A percentile compares a stretch with the other conserved stretches of the same genome.
Conservation (phyloP, 2,797 vertebrate genomes). For the Agapornis canus region DNA sequence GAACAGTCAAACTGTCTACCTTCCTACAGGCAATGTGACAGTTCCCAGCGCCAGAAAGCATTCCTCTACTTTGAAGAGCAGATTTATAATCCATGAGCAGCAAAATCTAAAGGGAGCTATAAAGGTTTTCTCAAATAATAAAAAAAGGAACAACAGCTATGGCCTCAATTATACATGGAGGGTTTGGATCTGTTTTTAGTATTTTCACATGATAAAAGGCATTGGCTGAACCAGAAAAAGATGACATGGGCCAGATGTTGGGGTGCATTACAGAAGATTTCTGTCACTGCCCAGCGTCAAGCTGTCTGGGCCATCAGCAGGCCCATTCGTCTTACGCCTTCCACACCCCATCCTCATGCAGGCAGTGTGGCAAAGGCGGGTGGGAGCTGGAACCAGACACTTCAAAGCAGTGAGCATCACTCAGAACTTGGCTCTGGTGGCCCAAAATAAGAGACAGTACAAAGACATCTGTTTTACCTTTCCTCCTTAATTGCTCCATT, state of each 20-base stretch:
- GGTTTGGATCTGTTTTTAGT: not conserved
- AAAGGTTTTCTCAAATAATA: conserved; percentile 14
- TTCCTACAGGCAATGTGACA: conserved; percentile 30
- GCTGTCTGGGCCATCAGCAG: not conserved
- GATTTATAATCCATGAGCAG: conserved; percentile 37
- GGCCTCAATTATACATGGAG: not conserved
- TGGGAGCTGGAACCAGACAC: not conserved
- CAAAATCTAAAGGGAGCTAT: conserved; percentile 21
- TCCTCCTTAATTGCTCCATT: not conserved
- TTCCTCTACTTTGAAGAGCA: conserved; percentile 14
- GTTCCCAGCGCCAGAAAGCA: not conserved
- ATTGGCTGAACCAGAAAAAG: not conserved
- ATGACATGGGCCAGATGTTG: not conserved
- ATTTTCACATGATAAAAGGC: conserved; percentile 2
- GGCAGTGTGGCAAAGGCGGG: not conserved
- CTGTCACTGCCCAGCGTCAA: not conserved
- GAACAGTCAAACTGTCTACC: conserved; percentile 25
- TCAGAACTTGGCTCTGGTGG: not conserved
- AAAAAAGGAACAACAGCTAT: not conserved
- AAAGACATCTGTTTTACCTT: not conserved
- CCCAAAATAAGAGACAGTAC: not conserved
- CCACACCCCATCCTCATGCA: not conserved
- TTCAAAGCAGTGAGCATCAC: not conserved
- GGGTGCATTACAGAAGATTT: not conserved
- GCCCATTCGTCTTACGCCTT: not conserved